A percentile compares a stretch with the other conserved stretches of the same genome.
Evolutionary conservation across 2,888 invertebrate species (phyloP).

Genomic region (Cinara cedri): DNA sequence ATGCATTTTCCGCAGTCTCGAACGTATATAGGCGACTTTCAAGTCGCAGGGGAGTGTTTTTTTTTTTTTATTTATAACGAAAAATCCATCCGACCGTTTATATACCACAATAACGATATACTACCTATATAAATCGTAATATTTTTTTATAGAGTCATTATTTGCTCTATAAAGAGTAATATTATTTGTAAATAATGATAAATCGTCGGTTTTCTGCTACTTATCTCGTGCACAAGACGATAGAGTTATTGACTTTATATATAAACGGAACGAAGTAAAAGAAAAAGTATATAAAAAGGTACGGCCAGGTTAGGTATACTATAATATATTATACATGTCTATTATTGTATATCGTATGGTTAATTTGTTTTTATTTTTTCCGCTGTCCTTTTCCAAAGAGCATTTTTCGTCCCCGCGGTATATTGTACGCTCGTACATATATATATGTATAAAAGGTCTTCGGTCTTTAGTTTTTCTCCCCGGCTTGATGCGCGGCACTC

Average conservation of each 20-base stretch:
- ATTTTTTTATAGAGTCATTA: constrained; percentile 14
- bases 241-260: constrained; percentile 11
- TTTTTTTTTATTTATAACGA: neutral
- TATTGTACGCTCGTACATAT: too few relatives aligned
- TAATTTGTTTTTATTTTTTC: neutral
- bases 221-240: neutral
- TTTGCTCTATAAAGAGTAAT: too few relatives aligned
- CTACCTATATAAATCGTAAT: neutral
- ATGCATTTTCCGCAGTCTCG: neutral
- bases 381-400: too few relatives aligned
- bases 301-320: too few relatives aligned
- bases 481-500: neutral
- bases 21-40: neutral
- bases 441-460: too few relatives aligned
- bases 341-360: neutral
- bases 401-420: too few relatives aligned
- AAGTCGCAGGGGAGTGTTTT: neutral
- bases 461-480: too few relatives aligned
- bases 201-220: neutral
- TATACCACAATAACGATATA: neutral
- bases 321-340: neutral
- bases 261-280: neutral
- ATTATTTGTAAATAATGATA: neutral
- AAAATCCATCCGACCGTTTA: constrained; percentile 22
- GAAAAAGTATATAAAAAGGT: too few relatives aligned